Conservation (phyloP, 2,797 vertebrate genomes). For the Tadarida brasiliensis region DNA sequence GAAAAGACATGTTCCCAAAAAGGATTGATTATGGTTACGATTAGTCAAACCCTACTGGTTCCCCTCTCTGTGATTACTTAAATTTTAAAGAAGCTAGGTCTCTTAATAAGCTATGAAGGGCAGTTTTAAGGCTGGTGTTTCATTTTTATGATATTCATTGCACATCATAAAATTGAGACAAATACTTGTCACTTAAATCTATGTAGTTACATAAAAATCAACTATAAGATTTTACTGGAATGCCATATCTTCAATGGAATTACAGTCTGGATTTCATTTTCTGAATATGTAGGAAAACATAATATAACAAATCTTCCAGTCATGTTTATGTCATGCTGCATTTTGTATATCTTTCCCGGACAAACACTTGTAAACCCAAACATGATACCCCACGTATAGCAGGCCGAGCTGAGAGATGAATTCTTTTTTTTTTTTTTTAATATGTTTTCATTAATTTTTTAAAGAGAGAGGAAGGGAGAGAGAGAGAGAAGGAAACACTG, state of each 20-base stretch:
- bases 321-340: conserved; percentile 87
- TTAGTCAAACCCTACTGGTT: conserved; percentile 24
- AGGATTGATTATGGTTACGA: conserved; percentile 18
- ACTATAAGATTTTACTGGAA: conserved; percentile 88
- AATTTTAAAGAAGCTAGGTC: conserved; percentile 82
- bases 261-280: conserved; percentile 96
- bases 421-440: conserved; percentile 73
- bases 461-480: no score
- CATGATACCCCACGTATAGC: background rate
- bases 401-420: background rate
- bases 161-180: conserved; percentile 82
- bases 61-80: conserved; percentile 29
- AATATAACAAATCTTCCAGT: conserved; percentile 94
- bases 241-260: conserved; percentile 93
- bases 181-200: conserved; percentile 83
- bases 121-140: conserved; percentile 76
- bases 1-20: background rate
- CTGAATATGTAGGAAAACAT: conserved; percentile 94
- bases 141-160: conserved; percentile 80
- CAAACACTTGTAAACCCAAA: background rate
- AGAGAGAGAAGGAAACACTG: no score
- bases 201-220: conserved; percentile 75
- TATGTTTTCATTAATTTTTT: no score
- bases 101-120: conserved; percentile 80
- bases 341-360: background rate